Base-by-base conservation (phyloP, 2,888 invertebrate species). In the Lepas anatifera region DNA sequence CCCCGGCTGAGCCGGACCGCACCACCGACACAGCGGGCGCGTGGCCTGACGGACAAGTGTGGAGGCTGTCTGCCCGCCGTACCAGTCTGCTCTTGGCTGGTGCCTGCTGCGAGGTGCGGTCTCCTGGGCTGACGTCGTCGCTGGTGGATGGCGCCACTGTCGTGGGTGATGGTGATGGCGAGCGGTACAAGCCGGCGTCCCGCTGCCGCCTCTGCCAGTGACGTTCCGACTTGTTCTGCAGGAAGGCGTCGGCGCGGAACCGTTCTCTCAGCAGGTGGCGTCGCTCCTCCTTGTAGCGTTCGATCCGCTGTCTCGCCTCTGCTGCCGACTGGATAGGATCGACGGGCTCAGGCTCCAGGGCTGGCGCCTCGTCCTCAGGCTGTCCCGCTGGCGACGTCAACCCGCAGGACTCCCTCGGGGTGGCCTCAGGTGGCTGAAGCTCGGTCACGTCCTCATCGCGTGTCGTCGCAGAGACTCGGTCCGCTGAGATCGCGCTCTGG, bases 241-340 rank as follows among this genome's bases (percentile, higher is more conserved):
- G 76, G 72, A 79, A 78, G 72, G 77, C 77, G 70, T 80, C 79
- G 7, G 90, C 88, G 73, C 89, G 88, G 78, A 92, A 92, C 78
- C 92, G 92, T 77, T 93, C 92, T 67, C 92, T 85, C n/a, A 93
- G 80, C 76, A 91, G 90, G 75, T 87, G 88, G 68, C 94, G 83
- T n/a, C 93, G 82, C 77, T 94, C 92, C 78, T 93, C 92, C 81
- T 94, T 94, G 78, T 93, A 94, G 78, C 89, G 89, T 79, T 94
- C 92, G 74, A 94, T 92, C 66, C 93, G 81, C 77, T 93, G 92
- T 67, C 93, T 82, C 1, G 18, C 18, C 52, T 2, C n/a, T 32
- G n/a, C 48, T 6, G 48, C 25, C 18, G 25, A 22, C n/a, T n/a
- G n/a, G n/a, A n/a, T n/a, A n/a, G n/a, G n/a, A n/a, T n/a, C n/a